These are phyloP conservation scores for Neuroterus valhalla DNA, from an alignment of 1,140 invertebrate species.

Conservation along the genomic window DNA sequence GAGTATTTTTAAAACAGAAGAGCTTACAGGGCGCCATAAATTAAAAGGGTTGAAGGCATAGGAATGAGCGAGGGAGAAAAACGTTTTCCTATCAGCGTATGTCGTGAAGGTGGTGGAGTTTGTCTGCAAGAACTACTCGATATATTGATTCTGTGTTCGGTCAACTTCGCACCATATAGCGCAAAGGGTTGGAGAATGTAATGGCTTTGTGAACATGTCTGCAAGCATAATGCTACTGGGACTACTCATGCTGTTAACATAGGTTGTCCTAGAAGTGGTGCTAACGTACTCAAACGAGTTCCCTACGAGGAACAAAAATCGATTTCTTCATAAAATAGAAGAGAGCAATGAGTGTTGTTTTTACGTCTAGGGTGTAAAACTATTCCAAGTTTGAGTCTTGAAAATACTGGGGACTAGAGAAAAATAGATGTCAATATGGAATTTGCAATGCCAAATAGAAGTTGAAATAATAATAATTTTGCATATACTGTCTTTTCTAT, in stretches of 20 bases:
- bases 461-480: too few relatives aligned
- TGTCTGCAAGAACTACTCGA: slow-evolving; percentile 60
- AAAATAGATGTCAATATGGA: too few relatives aligned
- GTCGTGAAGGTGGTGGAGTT: slow-evolving; percentile 51
- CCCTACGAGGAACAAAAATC: background rate
- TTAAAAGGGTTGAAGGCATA: too few relatives aligned
- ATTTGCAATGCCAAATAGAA: too few relatives aligned
- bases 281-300: background rate
- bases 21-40: slow-evolving; percentile 33
- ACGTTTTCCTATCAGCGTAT: slow-evolving; percentile 65
- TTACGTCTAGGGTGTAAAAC: background rate
- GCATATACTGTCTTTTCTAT: too few relatives aligned
- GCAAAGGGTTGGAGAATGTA: too few relatives aligned
- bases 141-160: slow-evolving; percentile 65
- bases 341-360: background rate
- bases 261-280: background rate
- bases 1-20: too few relatives aligned
- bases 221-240: too few relatives aligned
- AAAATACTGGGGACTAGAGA: too few relatives aligned
- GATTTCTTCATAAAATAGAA: background rate
- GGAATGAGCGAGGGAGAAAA: slow-evolving; percentile 58
- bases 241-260: background rate
- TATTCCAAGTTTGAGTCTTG: too few relatives aligned
- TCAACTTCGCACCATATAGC: slow-evolving; percentile 40
- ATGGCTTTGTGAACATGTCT: too few relatives aligned